phyloP scores from a whole-genome alignment of 1,140 invertebrate species.

The Zaprionus taronus region DNA sequence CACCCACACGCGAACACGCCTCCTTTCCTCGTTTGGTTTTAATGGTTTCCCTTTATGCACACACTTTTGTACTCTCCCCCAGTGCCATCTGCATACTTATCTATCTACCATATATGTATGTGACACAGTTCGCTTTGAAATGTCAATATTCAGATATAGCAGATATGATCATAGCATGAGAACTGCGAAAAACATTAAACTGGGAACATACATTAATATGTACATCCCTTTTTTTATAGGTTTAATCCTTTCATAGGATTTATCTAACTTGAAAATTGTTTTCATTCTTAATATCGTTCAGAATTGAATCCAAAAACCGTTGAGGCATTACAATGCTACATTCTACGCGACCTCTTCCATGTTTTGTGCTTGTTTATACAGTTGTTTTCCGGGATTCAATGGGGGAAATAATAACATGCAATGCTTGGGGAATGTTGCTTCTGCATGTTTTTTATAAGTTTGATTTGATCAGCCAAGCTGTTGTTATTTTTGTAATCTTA shows the following conservation, averaged over 20 bases:
- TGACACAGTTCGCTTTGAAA: not conserved
- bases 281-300: not conserved
- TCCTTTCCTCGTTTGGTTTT: not conserved
- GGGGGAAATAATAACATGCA: not conserved
- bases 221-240: too few relatives aligned
- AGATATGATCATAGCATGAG: not conserved
- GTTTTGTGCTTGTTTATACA: not conserved
- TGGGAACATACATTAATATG: too few relatives aligned
- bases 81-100: constrained; percentile 2
- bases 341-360: not conserved
- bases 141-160: not conserved
- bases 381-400: constrained; percentile 2
- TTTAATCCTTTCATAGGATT: not conserved
- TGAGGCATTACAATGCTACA: constrained; percentile 15
- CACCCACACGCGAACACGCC: constrained; percentile 5
- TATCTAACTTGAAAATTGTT: not conserved
- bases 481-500: constrained; percentile 27
- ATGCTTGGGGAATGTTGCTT: constrained; percentile 38
- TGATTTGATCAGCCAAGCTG: constrained; percentile 38
- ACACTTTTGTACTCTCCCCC: not conserved
- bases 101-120: not conserved
- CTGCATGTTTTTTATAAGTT: constrained; percentile 64
- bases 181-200: not conserved
- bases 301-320: constrained; percentile 3
- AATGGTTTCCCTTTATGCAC: constrained; percentile 22